Base-by-base conservation (phyloP, 2,888 invertebrate genomes). In the Cerastis leucographa region DNA sequence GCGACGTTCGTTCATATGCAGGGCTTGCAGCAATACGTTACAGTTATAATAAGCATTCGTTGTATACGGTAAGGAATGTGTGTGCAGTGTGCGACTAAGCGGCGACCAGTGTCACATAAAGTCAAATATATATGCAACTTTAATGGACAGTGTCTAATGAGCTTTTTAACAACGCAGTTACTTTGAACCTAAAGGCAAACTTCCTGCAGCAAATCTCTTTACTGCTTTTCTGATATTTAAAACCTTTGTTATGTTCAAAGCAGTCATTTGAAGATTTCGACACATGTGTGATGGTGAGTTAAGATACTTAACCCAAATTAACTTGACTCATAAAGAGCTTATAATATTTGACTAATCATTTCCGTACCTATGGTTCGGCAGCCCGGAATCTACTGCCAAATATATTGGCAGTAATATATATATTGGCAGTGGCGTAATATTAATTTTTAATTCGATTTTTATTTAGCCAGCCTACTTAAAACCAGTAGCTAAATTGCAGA, bases 1-100 rank as follows among this genome's bases (percentile, higher is more conserved):
- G 65, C 71, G 51, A 56, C 44, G 68, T 81, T 62, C 85, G 81
- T 81, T 81, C 66, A 80, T 83, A 86, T 83, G 84, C 87, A 88
- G 78, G 71, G 59, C 74, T 78, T 82, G 84, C 80, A 87, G 83
- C 81, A 79, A 83, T 85, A 86, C 83, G 80, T 79, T 90, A 93
- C 93, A 90, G 93, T 94, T 93, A 92, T 88, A 91, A 91, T 92
- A 91, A 89, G 87, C 91, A 92, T 92, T 92, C 92, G 90, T 89
- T 81, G 85, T 90, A 90, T 89, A 90, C 90, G 85, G 90, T 87
- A 80, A 88, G 90, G 92, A 92, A 93, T 93, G 91, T 86, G 83
- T 88, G 88, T 88, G 87, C 80, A 82, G 54, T 80, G 51, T 73
- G 80, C 78, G 86, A 84, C 86, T 80, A 40, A 76, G 70, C 85